Evolutionary conservation across 2,113 vertebrate species (phyloP), one percentile per base, ranked within the genome.

Genomic region (Upupa epops): DNA sequence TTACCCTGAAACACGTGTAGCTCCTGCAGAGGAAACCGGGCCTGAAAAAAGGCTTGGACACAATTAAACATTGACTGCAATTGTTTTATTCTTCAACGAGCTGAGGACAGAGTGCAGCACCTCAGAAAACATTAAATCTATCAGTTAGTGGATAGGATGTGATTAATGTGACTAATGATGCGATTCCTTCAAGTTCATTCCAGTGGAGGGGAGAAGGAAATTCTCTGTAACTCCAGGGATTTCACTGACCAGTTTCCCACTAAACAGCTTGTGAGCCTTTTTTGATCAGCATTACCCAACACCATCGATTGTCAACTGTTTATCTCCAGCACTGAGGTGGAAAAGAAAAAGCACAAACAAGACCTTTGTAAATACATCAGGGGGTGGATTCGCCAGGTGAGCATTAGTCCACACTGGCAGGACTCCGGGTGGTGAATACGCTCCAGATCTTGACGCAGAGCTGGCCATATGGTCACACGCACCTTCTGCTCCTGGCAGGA

Each of bases 331-430:
- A 65, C 1, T 0, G 2, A 28, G 4, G 32, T 24, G 21, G 61
- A 32, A 72, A 79, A 60, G 21, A 60, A 71, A 29, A 51, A 25
- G 17, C 66, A 70, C 59, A 24, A 9, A 86, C 66, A 61, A 5
- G 0, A 56, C 48, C 26, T 29, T 20, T 8, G 18, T 37, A 0
- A 24, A 17, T 22, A 3, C 24, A 24, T 13, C n/a, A n/a, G 37
- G 16, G 40, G 32, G 5, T 8, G 7, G 46, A 17, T 70, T 83
- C 65, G 17, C 29, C 42, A 16, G 36, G 36, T 22, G 60, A 46
- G 9, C 8, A 11, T 58, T 9, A 8, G 28, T 19, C 36, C 18
- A 2, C 17, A 2, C 5, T 0, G 0, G 17, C 0, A 1, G 13
- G 2, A 2, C 37, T 34, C 61, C 0, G 0, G 14, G 25, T 20